These are phyloP conservation scores for Chloropsis cyanopogon DNA, from an alignment of 2,113 vertebrate species.

Conservation along the genomic window DNA sequence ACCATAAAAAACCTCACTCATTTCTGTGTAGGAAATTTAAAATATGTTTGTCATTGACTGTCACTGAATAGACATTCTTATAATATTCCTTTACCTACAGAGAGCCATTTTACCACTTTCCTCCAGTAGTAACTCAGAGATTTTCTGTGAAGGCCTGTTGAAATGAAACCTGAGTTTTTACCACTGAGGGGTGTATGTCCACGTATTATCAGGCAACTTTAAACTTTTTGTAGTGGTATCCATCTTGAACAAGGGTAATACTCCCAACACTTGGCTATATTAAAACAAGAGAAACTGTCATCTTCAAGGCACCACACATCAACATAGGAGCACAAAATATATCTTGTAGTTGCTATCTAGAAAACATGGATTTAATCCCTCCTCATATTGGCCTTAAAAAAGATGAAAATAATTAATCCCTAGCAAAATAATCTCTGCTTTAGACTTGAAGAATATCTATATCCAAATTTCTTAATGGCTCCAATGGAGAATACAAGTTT, in stretches of 20 bases:
- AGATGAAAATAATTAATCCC: not conserved
- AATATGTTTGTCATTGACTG: not conserved
- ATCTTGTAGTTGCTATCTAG: not conserved
- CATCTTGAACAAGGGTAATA: not conserved
- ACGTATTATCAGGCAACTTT: not conserved
- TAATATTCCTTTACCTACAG: not conserved
- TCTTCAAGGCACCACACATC: not conserved
- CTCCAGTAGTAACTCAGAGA: not conserved
- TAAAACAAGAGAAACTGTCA: not conserved
- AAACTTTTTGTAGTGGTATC: not conserved
- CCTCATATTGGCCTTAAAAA: not conserved
- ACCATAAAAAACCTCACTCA: not conserved
- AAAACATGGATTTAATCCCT: not conserved
- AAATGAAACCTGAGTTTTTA: not conserved
- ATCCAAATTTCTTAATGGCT: not conserved
- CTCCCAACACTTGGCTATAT: not conserved
- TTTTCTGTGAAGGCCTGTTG: not conserved
- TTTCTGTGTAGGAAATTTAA: not conserved
- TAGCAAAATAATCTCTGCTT: not conserved
- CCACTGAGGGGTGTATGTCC: rapidly evolving
- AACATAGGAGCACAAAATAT: not conserved
- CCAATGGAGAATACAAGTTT: not conserved
- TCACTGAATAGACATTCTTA: not conserved
- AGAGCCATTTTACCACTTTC: not conserved
- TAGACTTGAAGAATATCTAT: not conserved